phyloP scores from a whole-genome alignment of 2,797 vertebrate genomes.

The Euthynnus affinis region DNA sequence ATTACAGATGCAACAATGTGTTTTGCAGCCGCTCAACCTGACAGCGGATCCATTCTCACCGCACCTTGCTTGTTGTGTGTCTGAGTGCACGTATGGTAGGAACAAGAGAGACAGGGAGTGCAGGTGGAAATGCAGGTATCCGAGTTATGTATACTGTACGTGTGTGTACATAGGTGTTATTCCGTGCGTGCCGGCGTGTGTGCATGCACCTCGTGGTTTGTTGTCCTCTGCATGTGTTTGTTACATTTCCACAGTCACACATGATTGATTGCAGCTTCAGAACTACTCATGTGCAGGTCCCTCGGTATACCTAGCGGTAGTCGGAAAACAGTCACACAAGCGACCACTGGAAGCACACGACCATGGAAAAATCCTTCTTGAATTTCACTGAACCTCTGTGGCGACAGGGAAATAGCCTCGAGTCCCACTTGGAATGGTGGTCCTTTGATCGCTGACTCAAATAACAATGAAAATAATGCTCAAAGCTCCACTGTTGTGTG shows the following conservation, averaged over 20 bases:
- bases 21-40: slow-evolving; percentile 41
- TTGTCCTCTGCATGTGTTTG: slow-evolving; percentile 26
- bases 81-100: slow-evolving; percentile 19
- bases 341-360: slow-evolving; percentile 28
- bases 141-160: neutral
- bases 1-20: slow-evolving; percentile 54
- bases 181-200: neutral
- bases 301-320: slow-evolving; percentile 37
- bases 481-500: slow-evolving; percentile 39
- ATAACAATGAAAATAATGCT: slow-evolving; percentile 64
- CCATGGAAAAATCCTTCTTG: slow-evolving; percentile 41
- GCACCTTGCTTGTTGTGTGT: slow-evolving; percentile 44
- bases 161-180: neutral
- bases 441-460: slow-evolving; percentile 69
- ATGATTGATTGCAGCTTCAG: slow-evolving; percentile 71
- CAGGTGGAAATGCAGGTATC: slow-evolving; percentile 35
- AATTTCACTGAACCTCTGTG: slow-evolving; percentile 55
- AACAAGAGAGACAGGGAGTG: slow-evolving; percentile 17
- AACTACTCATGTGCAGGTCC: slow-evolving; percentile 65
- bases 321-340: slow-evolving; percentile 60
- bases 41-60: slow-evolving; percentile 43
- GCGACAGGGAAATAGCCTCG: slow-evolving; percentile 55
- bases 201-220: neutral
- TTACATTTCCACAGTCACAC: slow-evolving; percentile 59
- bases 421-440: slow-evolving; percentile 47